Base-by-base conservation (phyloP, 2,113 vertebrate genomes). In the Phylloscopus trochiloides region DNA sequence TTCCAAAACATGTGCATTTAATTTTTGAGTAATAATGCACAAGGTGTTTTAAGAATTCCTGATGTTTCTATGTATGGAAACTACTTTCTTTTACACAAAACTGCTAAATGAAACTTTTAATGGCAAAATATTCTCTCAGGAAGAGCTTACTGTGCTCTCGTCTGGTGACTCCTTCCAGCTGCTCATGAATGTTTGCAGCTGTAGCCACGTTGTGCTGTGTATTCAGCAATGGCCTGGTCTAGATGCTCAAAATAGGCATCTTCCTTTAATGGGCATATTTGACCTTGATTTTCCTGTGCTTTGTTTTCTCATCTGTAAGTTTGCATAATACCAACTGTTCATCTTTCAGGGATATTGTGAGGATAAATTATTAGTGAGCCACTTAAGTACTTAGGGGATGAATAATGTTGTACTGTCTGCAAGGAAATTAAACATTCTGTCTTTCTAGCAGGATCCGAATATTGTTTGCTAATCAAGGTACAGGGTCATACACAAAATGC, bases 281-380 rank as follows among this genome's bases (percentile, higher is more conserved):
- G 87, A 92, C 90, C 93, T 97, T 92, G 88, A 59, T 93, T 80
- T 92, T 67, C 85, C 43, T 74, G 66, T 21, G 75, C 68, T 96
- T 92, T 95, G 61, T 92, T 90, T 92, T 86, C 74, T 90, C 63
- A 40, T 92, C 79, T 86, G 55, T 90, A 83, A 88, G 57, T 95
- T 92, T 92, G 78, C 47, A 83, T 95, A 92, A 92, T 83, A 79
- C 88, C 85, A 96, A 78, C 90, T 94, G 82, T 55, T 96, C 78
- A 67, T 92, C 75, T 95, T 94, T 73, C 78, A 67, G 74, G 63
- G 63, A 73, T 86, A 73, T 70, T 58, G 84, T 85, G 87, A 82
- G 81, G 51, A 92, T 95, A 88, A 96, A 96, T 95, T 96, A 96
- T 95, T 96, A 96, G 90, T 74, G 85, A 94, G 83, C 72, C 74